Percentiles rank a stretch among this genome's conserved stretches.
These are phyloP conservation scores for Gasterosteus aculeatus DNA, from an alignment of 2,113 vertebrate species.

Conservation along the genomic window DNA sequence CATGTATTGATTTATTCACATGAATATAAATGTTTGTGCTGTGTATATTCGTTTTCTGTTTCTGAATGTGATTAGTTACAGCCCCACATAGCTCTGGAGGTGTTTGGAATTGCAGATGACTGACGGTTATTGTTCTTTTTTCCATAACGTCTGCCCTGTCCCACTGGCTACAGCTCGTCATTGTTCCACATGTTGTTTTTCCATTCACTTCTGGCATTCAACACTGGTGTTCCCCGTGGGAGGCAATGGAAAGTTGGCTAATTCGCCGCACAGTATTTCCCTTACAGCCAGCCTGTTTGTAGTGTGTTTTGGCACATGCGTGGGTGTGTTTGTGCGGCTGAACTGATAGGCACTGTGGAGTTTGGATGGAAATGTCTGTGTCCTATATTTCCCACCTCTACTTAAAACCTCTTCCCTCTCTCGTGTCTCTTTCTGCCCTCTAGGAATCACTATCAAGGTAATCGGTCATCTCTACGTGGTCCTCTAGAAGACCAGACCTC, in stretches of 20 bases:
- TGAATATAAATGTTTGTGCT: conserved; percentile 22
- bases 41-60: conserved; percentile 21
- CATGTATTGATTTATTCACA: background rate
- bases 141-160: conserved; percentile 43
- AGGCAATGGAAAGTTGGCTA: conserved; percentile 41
- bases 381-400: background rate
- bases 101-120: conserved; percentile 27
- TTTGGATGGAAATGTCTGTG: conserved; percentile 19
- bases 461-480: conserved; percentile 61
- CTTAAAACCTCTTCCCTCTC: conserved; percentile 11
- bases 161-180: conserved; percentile 35
- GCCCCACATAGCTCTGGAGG: conserved; percentile 48
- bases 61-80: conserved; percentile 16
- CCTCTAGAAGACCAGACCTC: conserved; percentile 78
- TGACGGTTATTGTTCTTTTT: conserved; percentile 55
- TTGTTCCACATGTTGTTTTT: conserved; percentile 56
- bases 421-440: conserved; percentile 19
- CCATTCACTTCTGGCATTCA: conserved; percentile 41
- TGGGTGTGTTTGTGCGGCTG: conserved; percentile 29
- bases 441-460: conserved; percentile 68
- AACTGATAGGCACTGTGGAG: conserved; percentile 19
- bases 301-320: conserved; percentile 29
- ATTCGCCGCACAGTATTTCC: conserved; percentile 35
- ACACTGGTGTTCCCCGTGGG: conserved; percentile 54
- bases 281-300: conserved; percentile 29